Base-by-base conservation (phyloP, 2,888 invertebrate species). In the Oligia strigilis region DNA sequence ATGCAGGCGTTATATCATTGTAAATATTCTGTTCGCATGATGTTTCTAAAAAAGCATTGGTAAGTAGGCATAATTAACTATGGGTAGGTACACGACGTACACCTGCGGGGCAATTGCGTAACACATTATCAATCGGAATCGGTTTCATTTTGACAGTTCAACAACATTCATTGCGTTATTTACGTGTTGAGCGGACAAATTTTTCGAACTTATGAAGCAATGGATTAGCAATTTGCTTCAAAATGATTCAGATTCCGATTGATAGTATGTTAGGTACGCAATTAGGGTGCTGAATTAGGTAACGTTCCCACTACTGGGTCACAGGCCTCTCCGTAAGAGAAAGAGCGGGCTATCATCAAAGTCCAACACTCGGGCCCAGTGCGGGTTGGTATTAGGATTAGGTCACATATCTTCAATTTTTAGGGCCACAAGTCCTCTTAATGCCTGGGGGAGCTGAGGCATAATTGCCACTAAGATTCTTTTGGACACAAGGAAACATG, bases 1-100 rank as follows among this genome's bases (percentile, higher is more conserved):
- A 80, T 0, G 94, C 88, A 13, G 87, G 83, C 8, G 93, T 95
- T 2, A 94, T 73, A 9, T 81, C 82, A 49, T 49, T 49, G 8
- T 17, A 8, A 3, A 1, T 0, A 11, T 6, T 0, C 17, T 4
- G 2, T 4, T n/a, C 2, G n/a, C 72, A 72, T 43, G 43, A 6
- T 2, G n/a, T 19, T 62, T 43, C 72, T 72, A 62, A 43, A 72
- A 70, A 40, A 43, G n/a, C 13, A 58, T n/a, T 72, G 11, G 2
- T 43, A 14, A n/a, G n/a, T 43, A 14, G 43, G n/a, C 9, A n/a
- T 43, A 46, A 67, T 67, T 4, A 46, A 67, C 3, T 65, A 40
- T 6, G 23, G 5, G 23, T 66, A 36, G 36, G 8, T 36, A 6
- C 13, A 23, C 14, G 6, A 66, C 23, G 13, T 23, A 43, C 13